These are phyloP conservation scores for Lepidurus packardi DNA, from an alignment of 1,140 invertebrate species.

Conservation along the genomic window DNA sequence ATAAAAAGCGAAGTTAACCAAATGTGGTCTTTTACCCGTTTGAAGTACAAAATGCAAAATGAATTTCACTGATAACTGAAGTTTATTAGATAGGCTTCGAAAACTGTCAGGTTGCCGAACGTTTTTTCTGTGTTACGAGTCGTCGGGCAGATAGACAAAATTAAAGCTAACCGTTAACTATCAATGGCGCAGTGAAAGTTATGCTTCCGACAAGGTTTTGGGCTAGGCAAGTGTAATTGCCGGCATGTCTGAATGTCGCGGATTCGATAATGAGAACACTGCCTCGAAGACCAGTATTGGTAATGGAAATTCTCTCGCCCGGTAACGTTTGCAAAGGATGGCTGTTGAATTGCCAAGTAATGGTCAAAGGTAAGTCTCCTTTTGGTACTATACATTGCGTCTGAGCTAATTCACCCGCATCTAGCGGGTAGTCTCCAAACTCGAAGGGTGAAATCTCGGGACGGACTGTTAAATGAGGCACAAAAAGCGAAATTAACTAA, in stretches of 20 bases:
- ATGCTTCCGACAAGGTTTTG: conserved; percentile 63
- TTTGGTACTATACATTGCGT: conserved; percentile 43
- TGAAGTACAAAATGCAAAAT: neutral
- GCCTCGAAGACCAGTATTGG: conserved; percentile 50
- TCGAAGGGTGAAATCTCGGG: conserved; percentile 56
- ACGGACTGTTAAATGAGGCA: conserved; percentile 47
- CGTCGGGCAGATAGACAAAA: conserved; percentile 37
- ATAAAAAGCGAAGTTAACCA: neutral
- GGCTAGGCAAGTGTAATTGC: conserved; percentile 64
- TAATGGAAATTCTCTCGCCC: conserved; percentile 48
- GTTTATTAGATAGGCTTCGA: neutral
- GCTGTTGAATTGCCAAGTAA: conserved; percentile 42
- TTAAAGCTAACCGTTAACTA: conserved; percentile 48
- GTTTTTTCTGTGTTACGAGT: neutral
- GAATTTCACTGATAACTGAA: neutral
- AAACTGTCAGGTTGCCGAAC: neutral
- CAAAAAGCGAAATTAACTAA: neutral
- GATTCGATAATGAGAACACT: conserved; percentile 50
- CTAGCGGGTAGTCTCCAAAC: conserved; percentile 55
- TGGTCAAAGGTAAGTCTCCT: conserved; percentile 46
- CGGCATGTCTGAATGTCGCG: conserved; percentile 52
- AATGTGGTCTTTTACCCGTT: neutral
- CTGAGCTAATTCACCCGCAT: conserved; percentile 44
- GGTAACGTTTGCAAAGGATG: conserved; percentile 32
- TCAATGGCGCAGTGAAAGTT: conserved; percentile 56